These are phyloP conservation scores for Wiebesia pumilae DNA, from an alignment of 1,140 invertebrate genomes.

Conservation along the genomic window DNA sequence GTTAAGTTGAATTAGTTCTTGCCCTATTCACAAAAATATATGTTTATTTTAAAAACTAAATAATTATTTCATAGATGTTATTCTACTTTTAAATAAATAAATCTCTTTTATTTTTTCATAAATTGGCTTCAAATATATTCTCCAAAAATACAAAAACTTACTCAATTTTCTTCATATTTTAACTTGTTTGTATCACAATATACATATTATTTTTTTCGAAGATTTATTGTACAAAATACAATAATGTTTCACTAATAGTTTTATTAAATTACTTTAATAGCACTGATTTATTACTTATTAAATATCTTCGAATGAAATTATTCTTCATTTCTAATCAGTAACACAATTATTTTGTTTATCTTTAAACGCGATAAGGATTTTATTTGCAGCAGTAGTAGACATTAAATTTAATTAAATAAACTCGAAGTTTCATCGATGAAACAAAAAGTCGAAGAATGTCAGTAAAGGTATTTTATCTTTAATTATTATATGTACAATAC, in stretches of 20 bases:
- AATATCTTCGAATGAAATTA: not conserved
- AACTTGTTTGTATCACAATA: not conserved
- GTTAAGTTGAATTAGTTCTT: no score
- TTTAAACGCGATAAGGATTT: slow-evolving; percentile 8
- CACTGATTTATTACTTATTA: slow-evolving; percentile 2
- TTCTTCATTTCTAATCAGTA: slow-evolving; percentile 5
- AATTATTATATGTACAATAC: not conserved
- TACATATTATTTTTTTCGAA: not conserved
- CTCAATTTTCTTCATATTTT: not conserved
- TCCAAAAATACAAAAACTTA: no score
- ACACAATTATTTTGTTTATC: slow-evolving; percentile 35
- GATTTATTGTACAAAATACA: not conserved
- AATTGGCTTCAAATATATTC: no score
- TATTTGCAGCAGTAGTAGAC: not conserved
- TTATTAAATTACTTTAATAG: no score
- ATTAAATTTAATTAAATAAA: slow-evolving; percentile 32
- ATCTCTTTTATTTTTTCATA: no score
- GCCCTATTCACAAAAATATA: no score
- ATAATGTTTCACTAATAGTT: not conserved
- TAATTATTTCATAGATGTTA: no score
- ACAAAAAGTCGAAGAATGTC: slow-evolving; percentile 2
- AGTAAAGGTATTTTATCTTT: not conserved
- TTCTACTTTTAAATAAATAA: no score
- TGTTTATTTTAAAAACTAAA: no score
- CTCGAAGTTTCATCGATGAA: not conserved